A percentile compares a stretch with the other conserved stretches of the same genome.
Conservation (phyloP, 2,113 vertebrate genomes). For the Caretta caretta region DNA sequence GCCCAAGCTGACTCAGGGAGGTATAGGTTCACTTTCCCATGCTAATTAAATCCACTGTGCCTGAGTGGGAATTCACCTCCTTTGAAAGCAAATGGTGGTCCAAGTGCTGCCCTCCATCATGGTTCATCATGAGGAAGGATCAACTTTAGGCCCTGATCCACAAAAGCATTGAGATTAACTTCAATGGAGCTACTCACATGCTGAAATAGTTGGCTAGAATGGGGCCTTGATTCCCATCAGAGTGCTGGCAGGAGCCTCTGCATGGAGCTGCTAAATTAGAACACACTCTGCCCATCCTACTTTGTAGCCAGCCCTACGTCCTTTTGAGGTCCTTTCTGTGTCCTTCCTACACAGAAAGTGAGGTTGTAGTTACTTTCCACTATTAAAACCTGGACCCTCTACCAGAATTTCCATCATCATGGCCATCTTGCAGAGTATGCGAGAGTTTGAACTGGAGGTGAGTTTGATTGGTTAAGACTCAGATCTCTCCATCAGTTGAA, state of each 20-base stretch:
- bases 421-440: neutral
- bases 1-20: neutral
- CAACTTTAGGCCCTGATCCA: neutral
- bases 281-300: neutral
- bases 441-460: conserved; percentile 2
- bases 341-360: neutral
- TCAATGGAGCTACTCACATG: neutral
- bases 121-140: neutral
- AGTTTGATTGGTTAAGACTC: conserved; percentile 6
- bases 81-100: neutral
- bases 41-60: neutral
- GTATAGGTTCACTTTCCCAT: neutral
- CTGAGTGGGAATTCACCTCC: neutral
- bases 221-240: neutral
- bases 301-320: neutral
- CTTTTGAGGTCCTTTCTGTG: neutral
- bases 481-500: conserved; percentile 21
- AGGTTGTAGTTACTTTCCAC: neutral
- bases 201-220: neutral
- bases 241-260: neutral
- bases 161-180: neutral
- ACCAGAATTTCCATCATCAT: neutral
- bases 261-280: neutral
- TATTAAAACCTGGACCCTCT: neutral
- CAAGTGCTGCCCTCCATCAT: neutral